Evolutionary conservation across 2,113 vertebrate species (phyloP).

Genomic region (Myocastor coypus): DNA sequence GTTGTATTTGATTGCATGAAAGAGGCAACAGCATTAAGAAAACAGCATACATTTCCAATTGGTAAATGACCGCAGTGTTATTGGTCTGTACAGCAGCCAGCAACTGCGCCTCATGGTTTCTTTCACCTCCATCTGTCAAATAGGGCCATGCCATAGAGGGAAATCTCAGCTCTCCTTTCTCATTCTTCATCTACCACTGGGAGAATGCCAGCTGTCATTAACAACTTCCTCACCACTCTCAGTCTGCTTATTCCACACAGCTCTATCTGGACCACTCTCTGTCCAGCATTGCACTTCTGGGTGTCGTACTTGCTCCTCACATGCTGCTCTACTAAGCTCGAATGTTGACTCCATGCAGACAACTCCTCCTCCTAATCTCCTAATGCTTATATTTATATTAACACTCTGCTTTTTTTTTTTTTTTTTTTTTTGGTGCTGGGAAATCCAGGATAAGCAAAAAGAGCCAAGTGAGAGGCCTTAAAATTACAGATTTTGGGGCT

Average conservation of each 20-base stretch:
- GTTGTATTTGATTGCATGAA: neutral
- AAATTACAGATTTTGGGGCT: neutral
- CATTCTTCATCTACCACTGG: neutral
- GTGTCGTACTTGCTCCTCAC: neutral
- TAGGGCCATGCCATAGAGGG: neutral
- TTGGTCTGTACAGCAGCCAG: neutral
- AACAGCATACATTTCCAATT: neutral
- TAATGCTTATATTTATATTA: neutral
- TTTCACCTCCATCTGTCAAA: neutral
- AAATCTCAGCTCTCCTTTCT: neutral
- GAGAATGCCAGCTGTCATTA: neutral
- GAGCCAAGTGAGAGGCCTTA: neutral
- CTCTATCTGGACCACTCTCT: neutral
- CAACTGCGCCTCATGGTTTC: neutral
- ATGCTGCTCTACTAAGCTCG: neutral
- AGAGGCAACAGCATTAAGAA: neutral
- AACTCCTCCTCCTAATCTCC: neutral
- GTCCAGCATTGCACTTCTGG: neutral
- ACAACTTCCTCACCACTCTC: neutral
- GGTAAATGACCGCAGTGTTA: neutral
- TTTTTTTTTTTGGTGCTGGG: neutral
- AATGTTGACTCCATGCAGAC: neutral
- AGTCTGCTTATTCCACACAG: neutral
- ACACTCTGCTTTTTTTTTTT: neutral
- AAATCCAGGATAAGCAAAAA: neutral